Conservation (phyloP, 2,888 invertebrate species). For the Zygothrica quintamaculata region DNA sequence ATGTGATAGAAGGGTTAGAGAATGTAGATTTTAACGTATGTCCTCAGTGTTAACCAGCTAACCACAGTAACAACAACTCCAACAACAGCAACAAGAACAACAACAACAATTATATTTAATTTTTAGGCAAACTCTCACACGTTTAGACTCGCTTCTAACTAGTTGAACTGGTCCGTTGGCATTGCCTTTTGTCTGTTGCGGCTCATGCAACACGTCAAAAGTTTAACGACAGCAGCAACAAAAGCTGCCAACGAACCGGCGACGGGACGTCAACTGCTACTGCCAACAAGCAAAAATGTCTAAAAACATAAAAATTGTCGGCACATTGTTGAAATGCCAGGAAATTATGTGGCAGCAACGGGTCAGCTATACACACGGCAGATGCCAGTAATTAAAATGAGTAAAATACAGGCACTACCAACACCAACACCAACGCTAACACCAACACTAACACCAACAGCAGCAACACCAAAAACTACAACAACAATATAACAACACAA, state of each 20-base stretch:
- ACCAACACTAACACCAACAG: slow-evolving; percentile 24
- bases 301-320: slow-evolving; percentile 70
- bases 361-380: slow-evolving; percentile 55
- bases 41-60: slow-evolving; percentile 59
- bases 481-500: slow-evolving; percentile 30
- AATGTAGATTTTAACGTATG: slow-evolving; percentile 28
- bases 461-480: slow-evolving; percentile 24
- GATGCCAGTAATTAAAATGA: slow-evolving; percentile 78
- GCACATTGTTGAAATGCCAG: slow-evolving; percentile 74
- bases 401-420: slow-evolving; percentile 48
- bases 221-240: slow-evolving; percentile 76
- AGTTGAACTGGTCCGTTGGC: slow-evolving; percentile 37
- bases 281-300: slow-evolving; percentile 52
- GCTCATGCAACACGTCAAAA: slow-evolving; percentile 76
- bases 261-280: slow-evolving; percentile 50
- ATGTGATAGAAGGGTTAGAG: background rate
- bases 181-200: slow-evolving; percentile 58
- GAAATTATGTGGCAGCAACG: slow-evolving; percentile 68
- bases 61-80: slow-evolving; percentile 53
- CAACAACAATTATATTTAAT: slow-evolving; percentile 76
- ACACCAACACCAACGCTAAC: slow-evolving; percentile 14
- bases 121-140: slow-evolving; percentile 71
- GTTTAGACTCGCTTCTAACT: slow-evolving; percentile 39
- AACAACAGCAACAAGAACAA: slow-evolving; percentile 39
- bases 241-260: slow-evolving; percentile 65